A percentile compares a stretch with the other conserved stretches of the same genome.
Evolutionary conservation across 1,140 invertebrate species (phyloP).

Genomic region (Phthorimaea operculella): DNA sequence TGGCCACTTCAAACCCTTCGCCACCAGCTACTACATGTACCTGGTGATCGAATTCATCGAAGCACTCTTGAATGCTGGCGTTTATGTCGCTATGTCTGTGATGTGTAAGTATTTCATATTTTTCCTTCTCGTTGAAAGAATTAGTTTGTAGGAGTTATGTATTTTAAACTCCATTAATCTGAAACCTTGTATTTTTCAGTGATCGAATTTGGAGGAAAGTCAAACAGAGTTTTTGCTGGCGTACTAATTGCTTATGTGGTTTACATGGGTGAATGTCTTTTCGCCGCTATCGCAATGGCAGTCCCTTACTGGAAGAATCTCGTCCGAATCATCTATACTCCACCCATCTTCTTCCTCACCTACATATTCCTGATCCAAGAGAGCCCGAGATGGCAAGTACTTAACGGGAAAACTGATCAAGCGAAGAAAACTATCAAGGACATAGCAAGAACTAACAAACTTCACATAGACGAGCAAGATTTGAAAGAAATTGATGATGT

Average conservation of each 20-base stretch:
- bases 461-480: slow-evolving; percentile 31
- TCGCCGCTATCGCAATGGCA: slow-evolving; percentile 75
- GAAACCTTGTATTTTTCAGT: slow-evolving; percentile 60
- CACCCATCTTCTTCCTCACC: slow-evolving; percentile 72
- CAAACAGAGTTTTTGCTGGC: slow-evolving; percentile 75
- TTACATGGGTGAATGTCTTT: slow-evolving; percentile 75
- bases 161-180: too few species aligned
- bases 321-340: slow-evolving; percentile 74
- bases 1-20: slow-evolving; percentile 38
- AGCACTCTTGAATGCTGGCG: slow-evolving; percentile 34
- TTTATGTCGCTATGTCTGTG: slow-evolving; percentile 29
- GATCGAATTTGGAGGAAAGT: slow-evolving; percentile 78
- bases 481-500: slow-evolving; percentile 27
- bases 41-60: slow-evolving; percentile 42
- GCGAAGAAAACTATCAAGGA: slow-evolving; percentile 69
- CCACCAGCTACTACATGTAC: slow-evolving; percentile 33
- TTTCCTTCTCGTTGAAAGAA: too few species aligned
- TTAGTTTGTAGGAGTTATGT: too few species aligned
- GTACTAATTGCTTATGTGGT: slow-evolving; percentile 76
- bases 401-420: slow-evolving; percentile 74
- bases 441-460: slow-evolving; percentile 73
- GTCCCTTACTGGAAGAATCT: slow-evolving; percentile 77
- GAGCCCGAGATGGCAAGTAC: slow-evolving; percentile 79
- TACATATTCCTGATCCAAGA: slow-evolving; percentile 72
- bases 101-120: slow-evolving; percentile 30